A percentile compares a stretch with the other conserved stretches of the same genome.
phyloP scores from a whole-genome alignment of 64 coral and sea anemone species.

The Porites lutea region DNA sequence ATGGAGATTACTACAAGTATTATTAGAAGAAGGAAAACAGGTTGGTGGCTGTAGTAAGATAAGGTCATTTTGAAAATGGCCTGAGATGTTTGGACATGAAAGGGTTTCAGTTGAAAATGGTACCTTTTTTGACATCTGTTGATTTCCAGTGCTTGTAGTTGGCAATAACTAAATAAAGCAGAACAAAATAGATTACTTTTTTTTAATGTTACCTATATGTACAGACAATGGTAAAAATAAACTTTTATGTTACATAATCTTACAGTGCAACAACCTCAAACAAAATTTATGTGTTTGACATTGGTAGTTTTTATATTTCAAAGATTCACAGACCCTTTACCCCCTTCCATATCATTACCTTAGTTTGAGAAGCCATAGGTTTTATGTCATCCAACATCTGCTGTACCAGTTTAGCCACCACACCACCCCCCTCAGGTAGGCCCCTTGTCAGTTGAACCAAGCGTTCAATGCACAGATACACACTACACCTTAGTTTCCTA shows the following conservation, averaged over 20 bases:
- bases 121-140: slow-evolving; percentile 38
- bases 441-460: slow-evolving; percentile 62
- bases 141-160: neutral
- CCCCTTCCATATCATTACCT: slow-evolving; percentile 29
- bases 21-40: no score
- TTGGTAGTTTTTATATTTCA: no score
- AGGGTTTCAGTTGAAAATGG: neutral
- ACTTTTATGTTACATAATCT: no score
- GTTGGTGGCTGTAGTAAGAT: no score
- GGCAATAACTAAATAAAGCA: neutral
- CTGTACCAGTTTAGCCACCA: slow-evolving; percentile 37
- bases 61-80: no score
- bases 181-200: neutral
- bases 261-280: no score
- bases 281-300: no score
- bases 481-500: slow-evolving; percentile 48
- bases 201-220: neutral
- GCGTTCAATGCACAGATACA: slow-evolving; percentile 70
- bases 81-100: neutral
- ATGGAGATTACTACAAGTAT: no score
- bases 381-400: slow-evolving; percentile 68
- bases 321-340: no score
- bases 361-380: slow-evolving; percentile 64
- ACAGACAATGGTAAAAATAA: neutral
- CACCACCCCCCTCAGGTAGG: slow-evolving; percentile 57